Base-by-base conservation (phyloP, 2,888 invertebrate species). In the Thumatha senex region DNA sequence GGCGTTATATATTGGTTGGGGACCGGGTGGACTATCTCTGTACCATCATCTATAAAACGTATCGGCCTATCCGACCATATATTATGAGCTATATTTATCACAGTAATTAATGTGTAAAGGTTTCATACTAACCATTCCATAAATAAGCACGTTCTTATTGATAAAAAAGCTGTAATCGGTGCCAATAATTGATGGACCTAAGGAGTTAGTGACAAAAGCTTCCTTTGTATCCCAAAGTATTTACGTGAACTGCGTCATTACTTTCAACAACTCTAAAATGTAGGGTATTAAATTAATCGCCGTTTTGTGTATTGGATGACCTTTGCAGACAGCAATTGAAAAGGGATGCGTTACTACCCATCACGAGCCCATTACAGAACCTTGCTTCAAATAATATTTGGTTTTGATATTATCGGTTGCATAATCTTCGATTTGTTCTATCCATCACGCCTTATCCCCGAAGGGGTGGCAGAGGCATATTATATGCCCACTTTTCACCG, bases 1-100 rank as follows among this genome's bases (percentile, higher is more conserved):
- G 79, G 82, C 78, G 77, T 83, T 79, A 83, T 79, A 89, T 85
- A 89, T 88, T 90, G 87, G 82, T 77, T 74, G 76, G 89, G 86
- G 88, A 85, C 75, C 74, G 55, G 55, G 79, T 63, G 75, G 74
- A 71, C 69, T 66, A 51, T 68, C 65, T 68, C 68, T 62, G 61
- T 65, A 59, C 61, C 59, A 58, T 61, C 51, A 49, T 62, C 43
- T 50, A 51, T 42, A 51, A 30, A 35, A 47, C 43, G 11, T 24
- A 41, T 40, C 34, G 49, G 34, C 12, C 30, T 40, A 45, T 9
- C 11, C 18, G 15, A 44, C 14, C 33, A 10, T 14, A 39, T 14
- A 1, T 18, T 40, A 38, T 44, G 29, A 29, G 11, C 10, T 34
- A 7, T 15, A 11, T 44, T 34, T 24, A 42, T 24, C 12, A 31